Percentiles rank a stretch among this genome's conserved stretches.
Conservation (phyloP, 2,113 vertebrate genomes). For the Hydrochoerus hydrochaeris region DNA sequence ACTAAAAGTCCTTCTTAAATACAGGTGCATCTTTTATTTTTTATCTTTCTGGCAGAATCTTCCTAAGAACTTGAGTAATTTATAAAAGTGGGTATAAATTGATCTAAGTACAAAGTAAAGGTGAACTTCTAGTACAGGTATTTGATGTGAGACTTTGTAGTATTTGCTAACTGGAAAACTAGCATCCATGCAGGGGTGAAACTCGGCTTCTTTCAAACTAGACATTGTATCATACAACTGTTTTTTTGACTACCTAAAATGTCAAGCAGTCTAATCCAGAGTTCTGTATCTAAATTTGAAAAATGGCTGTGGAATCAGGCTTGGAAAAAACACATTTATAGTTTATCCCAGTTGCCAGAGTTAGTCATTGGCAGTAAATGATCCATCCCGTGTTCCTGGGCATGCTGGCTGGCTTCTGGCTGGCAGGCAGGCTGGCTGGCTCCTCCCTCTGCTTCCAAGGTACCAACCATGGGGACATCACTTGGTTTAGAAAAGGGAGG, state of each 20-base stretch:
- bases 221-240: neutral
- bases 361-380: neutral
- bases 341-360: conserved; percentile 28
- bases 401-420: neutral
- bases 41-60: neutral
- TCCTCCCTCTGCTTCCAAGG: neutral
- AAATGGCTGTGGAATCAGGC: conserved; percentile 43
- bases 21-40: neutral
- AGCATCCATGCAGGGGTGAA: neutral
- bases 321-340: conserved; percentile 32
- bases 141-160: neutral
- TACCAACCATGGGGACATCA: neutral
- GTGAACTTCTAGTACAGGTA: neutral
- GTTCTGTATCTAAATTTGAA: conserved; percentile 62
- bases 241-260: conserved; percentile 39
- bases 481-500: conserved; percentile 22
- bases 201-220: conserved; percentile 30
- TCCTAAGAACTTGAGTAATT: neutral
- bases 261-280: conserved; percentile 31
- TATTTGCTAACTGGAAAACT: conserved; percentile 37
- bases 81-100: neutral
- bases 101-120: conserved; percentile 20
- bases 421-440: too few relatives aligned
- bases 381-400: neutral
- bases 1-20: neutral